Evolutionary conservation across 2,113 vertebrate species (phyloP).

Genomic region (Symphodus melops): DNA sequence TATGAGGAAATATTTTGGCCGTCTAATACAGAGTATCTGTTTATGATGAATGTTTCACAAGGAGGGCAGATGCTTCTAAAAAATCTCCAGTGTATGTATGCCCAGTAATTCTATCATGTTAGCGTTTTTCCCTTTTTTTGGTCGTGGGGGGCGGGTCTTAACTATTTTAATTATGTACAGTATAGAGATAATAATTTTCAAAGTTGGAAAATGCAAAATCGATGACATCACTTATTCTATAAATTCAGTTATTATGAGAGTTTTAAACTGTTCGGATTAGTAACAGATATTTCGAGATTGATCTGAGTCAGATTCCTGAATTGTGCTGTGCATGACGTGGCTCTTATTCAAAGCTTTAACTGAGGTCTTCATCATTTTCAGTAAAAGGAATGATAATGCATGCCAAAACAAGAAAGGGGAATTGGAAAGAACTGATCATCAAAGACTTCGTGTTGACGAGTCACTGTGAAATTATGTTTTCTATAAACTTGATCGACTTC

Average conservation of each 20-base stretch:
- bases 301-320: slow-evolving; percentile 10
- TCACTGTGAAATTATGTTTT: background rate
- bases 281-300: slow-evolving; percentile 6
- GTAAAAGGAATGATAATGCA: background rate
- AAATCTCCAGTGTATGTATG: background rate
- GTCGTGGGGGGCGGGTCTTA: background rate
- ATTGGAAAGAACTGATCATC: slow-evolving; percentile 3
- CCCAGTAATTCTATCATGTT: background rate
- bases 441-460: background rate
- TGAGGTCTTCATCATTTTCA: slow-evolving; percentile 13
- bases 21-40: slow-evolving; percentile 5
- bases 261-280: background rate
- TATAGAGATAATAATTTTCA: background rate
- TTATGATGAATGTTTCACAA: slow-evolving; percentile 14
- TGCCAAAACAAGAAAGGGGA: slow-evolving; percentile 3
- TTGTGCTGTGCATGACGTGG: background rate
- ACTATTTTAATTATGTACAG: background rate
- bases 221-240: background rate
- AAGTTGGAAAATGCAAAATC: background rate
- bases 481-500: background rate
- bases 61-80: background rate
- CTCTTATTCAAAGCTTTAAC: background rate
- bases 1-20: slow-evolving; percentile 51
- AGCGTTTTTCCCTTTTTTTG: too few species aligned
- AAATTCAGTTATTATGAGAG: background rate